A percentile compares a stretch with the other conserved stretches of the same genome.
These are phyloP conservation scores for Nipponacmea schrenckii DNA, from an alignment of 2,888 invertebrate species.

Conservation along the genomic window DNA sequence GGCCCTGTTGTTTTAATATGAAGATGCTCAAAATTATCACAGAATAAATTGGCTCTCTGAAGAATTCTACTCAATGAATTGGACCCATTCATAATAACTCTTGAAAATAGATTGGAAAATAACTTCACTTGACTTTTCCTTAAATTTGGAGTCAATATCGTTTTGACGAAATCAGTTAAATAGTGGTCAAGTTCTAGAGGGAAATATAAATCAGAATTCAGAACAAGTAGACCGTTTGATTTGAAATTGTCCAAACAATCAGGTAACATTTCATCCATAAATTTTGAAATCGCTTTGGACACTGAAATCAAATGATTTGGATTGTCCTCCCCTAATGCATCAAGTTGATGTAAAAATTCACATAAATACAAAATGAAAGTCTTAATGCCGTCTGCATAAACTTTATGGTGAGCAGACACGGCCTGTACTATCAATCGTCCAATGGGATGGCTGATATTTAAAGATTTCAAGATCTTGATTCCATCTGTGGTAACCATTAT, in stretches of 20 bases:
- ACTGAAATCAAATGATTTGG: not conserved
- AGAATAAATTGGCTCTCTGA: not conserved
- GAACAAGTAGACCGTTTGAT: not conserved
- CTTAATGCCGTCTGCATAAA: conserved; percentile 44
- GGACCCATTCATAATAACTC: not conserved
- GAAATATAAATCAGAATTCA: not conserved
- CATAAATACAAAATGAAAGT: conserved; percentile 40
- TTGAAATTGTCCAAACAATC: conserved; percentile 10
- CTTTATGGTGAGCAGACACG: conserved; percentile 25
- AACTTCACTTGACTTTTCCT: conserved; percentile 20
- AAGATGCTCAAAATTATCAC: conserved; percentile 34
- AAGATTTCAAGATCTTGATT: conserved; percentile 39
- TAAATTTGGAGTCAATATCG: conserved; percentile 30
- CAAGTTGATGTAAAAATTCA: conserved; percentile 28
- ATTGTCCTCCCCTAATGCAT: not conserved
- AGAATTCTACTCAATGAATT: not conserved
- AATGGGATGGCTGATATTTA: conserved; percentile 50
- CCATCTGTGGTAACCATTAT: conserved; percentile 43
- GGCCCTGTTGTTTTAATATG: conserved; percentile 36
- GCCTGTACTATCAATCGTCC: conserved; percentile 41
- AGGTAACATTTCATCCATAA: conserved; percentile 19
- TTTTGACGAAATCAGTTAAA: conserved; percentile 16
- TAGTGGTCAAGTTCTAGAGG: not conserved
- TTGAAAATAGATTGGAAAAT: conserved; percentile 21
- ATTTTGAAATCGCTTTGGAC: conserved; percentile 7